Conservation (phyloP, 1,140 invertebrate genomes). For the Drosophila kikkawai region DNA sequence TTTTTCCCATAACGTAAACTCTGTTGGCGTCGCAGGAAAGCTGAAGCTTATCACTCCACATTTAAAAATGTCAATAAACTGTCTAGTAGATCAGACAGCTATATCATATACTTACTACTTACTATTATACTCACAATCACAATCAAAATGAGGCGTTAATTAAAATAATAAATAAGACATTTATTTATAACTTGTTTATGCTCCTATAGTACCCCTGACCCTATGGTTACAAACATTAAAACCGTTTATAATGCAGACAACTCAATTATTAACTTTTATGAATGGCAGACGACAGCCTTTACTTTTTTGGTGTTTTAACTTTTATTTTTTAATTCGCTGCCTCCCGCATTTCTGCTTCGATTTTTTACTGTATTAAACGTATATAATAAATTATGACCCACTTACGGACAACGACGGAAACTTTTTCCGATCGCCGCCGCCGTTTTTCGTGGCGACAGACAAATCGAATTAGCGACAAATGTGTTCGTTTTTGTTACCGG, state of each 20-base stretch:
- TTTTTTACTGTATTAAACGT: conserved; percentile 70
- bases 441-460: conserved; percentile 23
- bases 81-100: not conserved
- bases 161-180: not conserved
- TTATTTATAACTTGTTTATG: not conserved
- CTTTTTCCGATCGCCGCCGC: conserved; percentile 50
- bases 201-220: not conserved
- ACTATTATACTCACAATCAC: not conserved
- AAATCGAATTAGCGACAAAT: conserved; percentile 70
- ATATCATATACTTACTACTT: no score
- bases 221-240: not conserved
- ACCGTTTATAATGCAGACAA: conserved; percentile 28
- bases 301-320: conserved; percentile 12
- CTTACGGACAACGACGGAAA: conserved; percentile 2
- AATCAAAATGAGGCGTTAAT: not conserved
- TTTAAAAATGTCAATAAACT: not conserved
- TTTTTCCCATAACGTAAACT: no score
- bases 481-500: conserved; percentile 14
- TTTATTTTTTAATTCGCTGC: conserved; percentile 28
- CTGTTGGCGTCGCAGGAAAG: no score
- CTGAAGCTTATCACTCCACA: no score
- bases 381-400: conserved; percentile 71
- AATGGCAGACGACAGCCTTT: conserved; percentile 45
- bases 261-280: conserved; percentile 72
- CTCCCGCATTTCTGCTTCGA: conserved; percentile 52